Evolutionary conservation across 2,888 invertebrate species (phyloP), one percentile per base, ranked within the genome.

Genomic region (Pyrrhosoma nymphula): DNA sequence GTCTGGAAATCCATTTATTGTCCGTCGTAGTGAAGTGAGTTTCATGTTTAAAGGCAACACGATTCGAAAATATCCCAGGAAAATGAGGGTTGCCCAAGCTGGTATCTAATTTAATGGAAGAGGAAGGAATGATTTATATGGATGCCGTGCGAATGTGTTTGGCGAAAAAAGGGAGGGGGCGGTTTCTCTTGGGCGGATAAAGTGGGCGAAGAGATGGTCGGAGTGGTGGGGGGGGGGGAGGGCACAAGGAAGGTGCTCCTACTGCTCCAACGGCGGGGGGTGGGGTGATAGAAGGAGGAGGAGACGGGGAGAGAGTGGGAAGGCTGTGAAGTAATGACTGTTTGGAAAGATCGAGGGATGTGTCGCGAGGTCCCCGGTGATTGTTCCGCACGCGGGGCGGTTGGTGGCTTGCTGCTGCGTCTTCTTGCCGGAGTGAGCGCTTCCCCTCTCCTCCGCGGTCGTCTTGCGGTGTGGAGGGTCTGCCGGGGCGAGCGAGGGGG

Each of bases 331-430:
- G 82, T 82, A 82, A 82, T 82, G 82, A 82, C 82, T 82, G 82
- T 82, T 82, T 82, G 82, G 82, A 16, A 82, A 82, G 82, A 82
- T 82, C 82, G 82, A 35, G 82, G 82, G 82, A 82, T 82, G 82
- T 69, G 82, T 16, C 30, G 82, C 35, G 82, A 35, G 30, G 82
- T 82, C 82, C 82, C 82, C 35, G 16, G 82, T 26, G 82, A 82
- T 82, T 82, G 30, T 26, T 82, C 8, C 14, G 82, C 30, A 23
- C 69, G 69, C 69, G 10, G 69, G 60, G 69, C n/a, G 69, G 69
- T 12, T 26, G 60, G 60, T 60, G 47, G 60, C 69, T n/a, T n/a
- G 69, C 69, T 20, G 8, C 69, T 69, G 20, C 69, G 20, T 20
- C 69, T 26, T 69, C 69, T 69, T 26, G 69, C 69, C 20, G 69